Conservation (phyloP, 2,113 vertebrate species). For the Progne subis region DNA sequence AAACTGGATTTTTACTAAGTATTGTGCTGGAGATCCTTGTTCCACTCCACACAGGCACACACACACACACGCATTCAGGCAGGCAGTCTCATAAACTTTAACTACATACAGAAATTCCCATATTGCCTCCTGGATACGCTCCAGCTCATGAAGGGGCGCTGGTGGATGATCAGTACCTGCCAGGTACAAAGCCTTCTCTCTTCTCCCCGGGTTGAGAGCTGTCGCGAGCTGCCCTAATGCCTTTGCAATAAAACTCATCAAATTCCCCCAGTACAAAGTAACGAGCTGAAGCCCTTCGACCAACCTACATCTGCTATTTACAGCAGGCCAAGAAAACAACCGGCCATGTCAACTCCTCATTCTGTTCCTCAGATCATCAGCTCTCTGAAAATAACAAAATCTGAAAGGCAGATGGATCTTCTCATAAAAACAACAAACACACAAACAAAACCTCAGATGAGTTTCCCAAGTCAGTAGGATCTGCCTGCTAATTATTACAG, state of each 20-base stretch:
- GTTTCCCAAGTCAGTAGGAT: slow-evolving; percentile 54
- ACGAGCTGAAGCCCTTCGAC: slow-evolving; percentile 1
- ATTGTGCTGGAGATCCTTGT: neutral
- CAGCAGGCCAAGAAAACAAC: slow-evolving; percentile 52
- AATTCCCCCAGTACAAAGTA: slow-evolving; percentile 14
- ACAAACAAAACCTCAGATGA: slow-evolving; percentile 53
- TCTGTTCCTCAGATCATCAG: slow-evolving; percentile 53
- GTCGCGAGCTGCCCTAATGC: slow-evolving; percentile 5
- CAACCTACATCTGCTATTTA: slow-evolving; percentile 47
- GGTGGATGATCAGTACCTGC: neutral
- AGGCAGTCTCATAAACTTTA: slow-evolving; percentile 35
- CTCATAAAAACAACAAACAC: slow-evolving; percentile 66
- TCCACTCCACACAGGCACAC: neutral
- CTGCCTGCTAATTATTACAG: slow-evolving; percentile 51
- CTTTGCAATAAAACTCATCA: slow-evolving; percentile 23
- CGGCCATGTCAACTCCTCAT: slow-evolving; percentile 5
- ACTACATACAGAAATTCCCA: slow-evolving; percentile 27
- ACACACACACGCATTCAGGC: neutral
- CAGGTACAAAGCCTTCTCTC: slow-evolving; percentile 45
- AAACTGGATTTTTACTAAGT: neutral
- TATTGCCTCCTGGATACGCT: neutral
- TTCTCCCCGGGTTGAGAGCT: neutral
- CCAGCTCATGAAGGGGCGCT: neutral
- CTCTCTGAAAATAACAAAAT: slow-evolving; percentile 51
- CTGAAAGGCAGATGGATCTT: slow-evolving; percentile 61